phyloP scores from a whole-genome alignment of 1,140 invertebrate species.

The Brachionus asplanchnoidis region DNA sequence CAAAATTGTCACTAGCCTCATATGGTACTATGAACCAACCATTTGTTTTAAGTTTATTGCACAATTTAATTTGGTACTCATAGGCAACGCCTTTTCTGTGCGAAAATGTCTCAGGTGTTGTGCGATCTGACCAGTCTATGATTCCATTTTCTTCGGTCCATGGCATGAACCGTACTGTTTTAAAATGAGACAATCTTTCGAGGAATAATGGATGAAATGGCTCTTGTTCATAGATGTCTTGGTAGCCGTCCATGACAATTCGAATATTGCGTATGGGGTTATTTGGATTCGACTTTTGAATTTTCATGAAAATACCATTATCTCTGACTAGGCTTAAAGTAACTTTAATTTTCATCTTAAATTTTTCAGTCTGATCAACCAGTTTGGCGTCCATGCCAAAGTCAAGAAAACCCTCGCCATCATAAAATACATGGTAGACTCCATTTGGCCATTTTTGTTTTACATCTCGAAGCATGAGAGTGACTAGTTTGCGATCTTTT shows the following conservation, averaged over 20 bases:
- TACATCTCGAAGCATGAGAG: slow-evolving; percentile 43
- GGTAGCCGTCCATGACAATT: slow-evolving; percentile 46
- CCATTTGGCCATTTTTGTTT: slow-evolving; percentile 43
- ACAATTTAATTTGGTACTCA: slow-evolving; percentile 46
- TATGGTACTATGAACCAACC: slow-evolving; percentile 48
- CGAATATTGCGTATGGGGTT: slow-evolving; percentile 47
- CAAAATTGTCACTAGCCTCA: slow-evolving; percentile 46
- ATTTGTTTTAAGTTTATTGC: slow-evolving; percentile 45
- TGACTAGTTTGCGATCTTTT: slow-evolving; percentile 42
- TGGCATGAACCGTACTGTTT: slow-evolving; percentile 47
- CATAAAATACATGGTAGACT: slow-evolving; percentile 46
- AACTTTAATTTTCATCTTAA: slow-evolving; percentile 42
- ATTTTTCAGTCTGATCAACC: slow-evolving; percentile 45
- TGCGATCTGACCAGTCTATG: neutral
- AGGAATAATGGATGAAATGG: slow-evolving; percentile 47
- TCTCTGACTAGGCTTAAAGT: slow-evolving; percentile 42
- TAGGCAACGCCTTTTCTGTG: slow-evolving; percentile 44
- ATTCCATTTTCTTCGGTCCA: slow-evolving; percentile 20
- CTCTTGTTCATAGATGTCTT: slow-evolving; percentile 46
- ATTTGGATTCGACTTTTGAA: slow-evolving; percentile 44
- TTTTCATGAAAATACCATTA: slow-evolving; percentile 44
- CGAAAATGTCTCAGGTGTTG: slow-evolving; percentile 42
- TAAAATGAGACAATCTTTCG: slow-evolving; percentile 46
- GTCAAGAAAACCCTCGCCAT: slow-evolving; percentile 47
- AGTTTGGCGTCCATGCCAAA: slow-evolving; percentile 43